Evolutionary conservation across 2,888 invertebrate species (phyloP).

Genomic region (Penaeus monodon): DNA sequence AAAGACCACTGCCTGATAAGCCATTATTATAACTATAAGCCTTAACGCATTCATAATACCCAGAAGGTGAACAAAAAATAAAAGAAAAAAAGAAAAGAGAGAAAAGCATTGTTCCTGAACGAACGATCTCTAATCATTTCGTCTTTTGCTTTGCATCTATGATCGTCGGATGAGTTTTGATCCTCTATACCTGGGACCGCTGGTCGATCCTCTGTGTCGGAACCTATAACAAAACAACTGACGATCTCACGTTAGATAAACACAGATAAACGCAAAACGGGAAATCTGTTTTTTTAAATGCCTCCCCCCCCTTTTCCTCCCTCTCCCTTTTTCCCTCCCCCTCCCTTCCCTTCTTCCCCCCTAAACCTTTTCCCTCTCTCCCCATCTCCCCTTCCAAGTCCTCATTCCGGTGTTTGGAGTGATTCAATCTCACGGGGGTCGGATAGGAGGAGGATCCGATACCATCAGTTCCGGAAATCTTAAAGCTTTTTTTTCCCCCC

Average conservation of each 20-base stretch:
- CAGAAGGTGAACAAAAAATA: too few species aligned
- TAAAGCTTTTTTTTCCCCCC: neutral
- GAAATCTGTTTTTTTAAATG: conserved; percentile 23
- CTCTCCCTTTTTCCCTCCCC: neutral
- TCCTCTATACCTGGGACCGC: too few species aligned
- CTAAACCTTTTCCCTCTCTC: neutral
- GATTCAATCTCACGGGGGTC: conserved; percentile 7
- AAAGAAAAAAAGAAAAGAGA: too few species aligned
- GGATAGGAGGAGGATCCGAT: conserved; percentile 1
- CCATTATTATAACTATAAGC: too few species aligned
- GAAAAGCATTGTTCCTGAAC: too few species aligned
- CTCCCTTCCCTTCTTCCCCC: neutral
- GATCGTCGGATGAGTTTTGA: too few species aligned
- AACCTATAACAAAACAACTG: conserved; percentile 22
- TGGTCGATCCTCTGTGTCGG: too few species aligned
- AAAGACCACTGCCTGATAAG: too few species aligned
- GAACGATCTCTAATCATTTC: too few species aligned
- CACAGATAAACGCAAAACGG: conserved; percentile 1
- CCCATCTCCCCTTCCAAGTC: neutral
- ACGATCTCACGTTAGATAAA: conserved; percentile 30
- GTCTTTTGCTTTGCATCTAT: too few species aligned
- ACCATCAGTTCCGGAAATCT: neutral
- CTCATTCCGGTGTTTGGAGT: conserved; percentile 14
- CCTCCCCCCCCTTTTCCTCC: neutral
- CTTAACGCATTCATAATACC: too few species aligned